phyloP scores from a whole-genome alignment of 2,888 invertebrate genomes.

The Imbricaverruca yamaguchii region DNA sequence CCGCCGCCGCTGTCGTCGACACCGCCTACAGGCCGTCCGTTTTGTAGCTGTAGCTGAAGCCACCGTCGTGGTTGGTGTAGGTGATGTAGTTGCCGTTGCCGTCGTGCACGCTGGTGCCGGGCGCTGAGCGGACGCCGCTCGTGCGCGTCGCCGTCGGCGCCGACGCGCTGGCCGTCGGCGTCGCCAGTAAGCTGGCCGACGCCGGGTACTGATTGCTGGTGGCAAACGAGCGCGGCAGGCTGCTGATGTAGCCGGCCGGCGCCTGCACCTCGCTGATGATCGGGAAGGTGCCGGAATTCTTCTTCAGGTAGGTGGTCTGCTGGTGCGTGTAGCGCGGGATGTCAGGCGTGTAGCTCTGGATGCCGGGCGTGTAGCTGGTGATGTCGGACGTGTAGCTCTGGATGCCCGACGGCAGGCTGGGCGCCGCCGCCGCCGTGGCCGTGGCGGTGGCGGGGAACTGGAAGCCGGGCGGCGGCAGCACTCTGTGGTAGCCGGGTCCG shows the following conservation, averaged over 20 bases:
- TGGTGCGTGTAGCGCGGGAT: slow-evolving; percentile 8
- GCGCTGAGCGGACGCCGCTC: not conserved
- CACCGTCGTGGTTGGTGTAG: slow-evolving; percentile 20
- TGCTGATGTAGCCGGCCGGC: not conserved
- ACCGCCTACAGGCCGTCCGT: slow-evolving; percentile 1
- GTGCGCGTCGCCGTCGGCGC: not conserved
- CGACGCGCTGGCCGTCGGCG: not conserved
- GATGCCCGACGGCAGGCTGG: too few relatives aligned
- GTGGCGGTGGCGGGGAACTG: not conserved
- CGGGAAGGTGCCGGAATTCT: not conserved
- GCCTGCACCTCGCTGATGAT: not conserved
- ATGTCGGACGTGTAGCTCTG: not conserved
- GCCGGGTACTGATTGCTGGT: not conserved
- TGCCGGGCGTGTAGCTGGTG: not conserved
- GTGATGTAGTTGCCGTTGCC: slow-evolving; percentile 1
- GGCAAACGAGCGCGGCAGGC: not conserved
- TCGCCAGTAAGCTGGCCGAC: not conserved
- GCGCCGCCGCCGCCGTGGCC: not conserved
- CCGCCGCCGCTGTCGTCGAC: not conserved
- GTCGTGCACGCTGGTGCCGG: not conserved
- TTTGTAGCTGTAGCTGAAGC: slow-evolving; percentile 12
- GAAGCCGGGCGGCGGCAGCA: not conserved
- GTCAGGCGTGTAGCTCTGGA: not conserved
- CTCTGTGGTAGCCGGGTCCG: not conserved
- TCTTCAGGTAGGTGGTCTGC: slow-evolving; percentile 5